Evolutionary conservation across 1,140 invertebrate genomes (phyloP).

Genomic region (Drosophila quadrilineata): DNA sequence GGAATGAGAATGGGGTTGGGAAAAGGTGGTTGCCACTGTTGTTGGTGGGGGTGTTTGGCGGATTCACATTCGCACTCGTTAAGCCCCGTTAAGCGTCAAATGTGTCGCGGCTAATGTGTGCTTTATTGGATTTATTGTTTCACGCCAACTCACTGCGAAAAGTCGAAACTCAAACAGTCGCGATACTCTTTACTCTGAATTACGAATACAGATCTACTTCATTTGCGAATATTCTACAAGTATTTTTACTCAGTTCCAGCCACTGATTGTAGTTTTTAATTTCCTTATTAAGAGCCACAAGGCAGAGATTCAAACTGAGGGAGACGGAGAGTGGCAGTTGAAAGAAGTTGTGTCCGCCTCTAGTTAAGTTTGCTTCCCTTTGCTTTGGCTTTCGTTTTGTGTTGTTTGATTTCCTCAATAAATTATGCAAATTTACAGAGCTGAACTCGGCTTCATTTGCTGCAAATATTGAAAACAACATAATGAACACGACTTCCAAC

Average conservation of each 20-base stretch:
- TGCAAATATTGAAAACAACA: neutral
- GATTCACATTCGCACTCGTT: conserved; percentile 27
- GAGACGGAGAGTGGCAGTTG: neutral
- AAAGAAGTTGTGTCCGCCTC: conserved; percentile 5
- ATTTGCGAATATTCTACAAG: too few species aligned
- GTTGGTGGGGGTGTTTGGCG: neutral
- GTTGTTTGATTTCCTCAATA: conserved; percentile 14
- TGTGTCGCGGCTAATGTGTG: conserved; percentile 61
- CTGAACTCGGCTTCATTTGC: conserved; percentile 16
- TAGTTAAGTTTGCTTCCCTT: conserved; percentile 44
- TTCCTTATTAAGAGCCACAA: conserved; percentile 27
- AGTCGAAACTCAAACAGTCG: conserved; percentile 27
- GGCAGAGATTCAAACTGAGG: neutral
- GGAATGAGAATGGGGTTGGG: too few species aligned
- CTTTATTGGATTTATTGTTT: conserved; percentile 65
- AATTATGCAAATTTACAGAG: conserved; percentile 57
- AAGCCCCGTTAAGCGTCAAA: conserved; percentile 56
- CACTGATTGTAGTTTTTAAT: conserved; percentile 12
- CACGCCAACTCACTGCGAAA: conserved; percentile 40
- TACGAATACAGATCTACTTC: too few species aligned
- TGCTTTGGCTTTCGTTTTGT: conserved; percentile 8
- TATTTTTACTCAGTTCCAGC: neutral
- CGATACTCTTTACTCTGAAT: too few species aligned
- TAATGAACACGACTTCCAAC: neutral
- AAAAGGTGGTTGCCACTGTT: too few species aligned